Conservation (phyloP, 2,113 vertebrate genomes). For the Mus spicilegus region DNA sequence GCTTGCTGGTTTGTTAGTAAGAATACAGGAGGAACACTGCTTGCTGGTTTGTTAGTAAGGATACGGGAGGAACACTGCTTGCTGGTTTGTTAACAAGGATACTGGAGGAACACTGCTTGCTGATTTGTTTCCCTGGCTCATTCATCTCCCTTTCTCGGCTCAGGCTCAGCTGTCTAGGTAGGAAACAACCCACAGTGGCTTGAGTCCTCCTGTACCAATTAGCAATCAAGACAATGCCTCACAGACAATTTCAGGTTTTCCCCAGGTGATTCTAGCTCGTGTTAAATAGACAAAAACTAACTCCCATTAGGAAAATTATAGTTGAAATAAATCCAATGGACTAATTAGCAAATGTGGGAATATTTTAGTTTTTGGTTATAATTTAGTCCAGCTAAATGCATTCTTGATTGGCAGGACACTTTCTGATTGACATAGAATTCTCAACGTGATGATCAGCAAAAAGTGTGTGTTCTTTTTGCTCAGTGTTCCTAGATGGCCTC, state of each 20-base stretch:
- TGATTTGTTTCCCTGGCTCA: not conserved
- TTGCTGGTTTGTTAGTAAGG: not conserved
- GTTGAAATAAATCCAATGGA: not conserved
- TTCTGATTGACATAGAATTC: not conserved
- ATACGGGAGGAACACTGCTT: no score
- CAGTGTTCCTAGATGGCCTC: not conserved
- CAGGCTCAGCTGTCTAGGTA: not conserved
- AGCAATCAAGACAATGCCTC: not conserved
- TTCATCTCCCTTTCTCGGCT: not conserved
- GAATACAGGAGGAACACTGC: not conserved
- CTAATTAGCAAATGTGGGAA: not conserved
- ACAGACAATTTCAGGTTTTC: not conserved
- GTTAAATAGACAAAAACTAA: not conserved
- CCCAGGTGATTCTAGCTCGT: not conserved
- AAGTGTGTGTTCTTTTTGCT: not conserved
- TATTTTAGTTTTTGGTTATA: not conserved
- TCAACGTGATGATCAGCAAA: not conserved
- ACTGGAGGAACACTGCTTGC: not conserved
- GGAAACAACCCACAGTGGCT: not conserved
- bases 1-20: no score
- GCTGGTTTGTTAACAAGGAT: no score
- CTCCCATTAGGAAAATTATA: not conserved
- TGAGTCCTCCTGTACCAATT: not conserved
- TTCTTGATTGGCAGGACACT: not conserved
- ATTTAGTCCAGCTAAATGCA: not conserved